A percentile compares a stretch with the other conserved stretches of the same genome.
phyloP scores from a whole-genome alignment of 2,113 vertebrate species.

The Solenodon paradoxus region DNA sequence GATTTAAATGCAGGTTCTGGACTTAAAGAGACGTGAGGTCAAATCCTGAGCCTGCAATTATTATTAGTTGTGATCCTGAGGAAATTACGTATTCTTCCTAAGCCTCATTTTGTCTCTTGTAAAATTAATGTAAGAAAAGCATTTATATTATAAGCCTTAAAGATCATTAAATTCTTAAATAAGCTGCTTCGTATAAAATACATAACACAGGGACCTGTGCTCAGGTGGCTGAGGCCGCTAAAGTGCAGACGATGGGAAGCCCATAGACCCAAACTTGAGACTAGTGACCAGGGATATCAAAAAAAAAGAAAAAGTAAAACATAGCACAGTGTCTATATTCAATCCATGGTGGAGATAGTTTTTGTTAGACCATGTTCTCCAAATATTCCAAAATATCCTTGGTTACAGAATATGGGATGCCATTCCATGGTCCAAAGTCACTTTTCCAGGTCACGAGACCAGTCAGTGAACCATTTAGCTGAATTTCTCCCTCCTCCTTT shows the following conservation, averaged over 20 bases:
- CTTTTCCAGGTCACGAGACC: neutral
- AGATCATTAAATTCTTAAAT: no score
- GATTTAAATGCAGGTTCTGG: neutral
- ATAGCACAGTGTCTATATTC: neutral
- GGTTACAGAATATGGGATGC: neutral
- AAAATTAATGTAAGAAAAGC: neutral
- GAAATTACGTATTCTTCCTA: neutral
- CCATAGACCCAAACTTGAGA: no score
- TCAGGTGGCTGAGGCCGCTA: no score
- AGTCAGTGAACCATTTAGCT: neutral
- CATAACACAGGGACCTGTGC: rapidly evolving
- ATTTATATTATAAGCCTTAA: neutral
- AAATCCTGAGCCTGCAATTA: neutral
- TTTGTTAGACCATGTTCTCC: neutral
- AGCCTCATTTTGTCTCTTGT: neutral
- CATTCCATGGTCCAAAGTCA: neutral
- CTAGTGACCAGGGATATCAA: no score
- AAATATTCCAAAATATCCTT: neutral
- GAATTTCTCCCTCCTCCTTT: neutral
- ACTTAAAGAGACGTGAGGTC: neutral
- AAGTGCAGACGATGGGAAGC: no score
- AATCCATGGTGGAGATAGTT: neutral
- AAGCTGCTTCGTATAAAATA: neutral
- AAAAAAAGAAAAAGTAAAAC: no score
- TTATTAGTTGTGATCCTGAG: neutral